Base-by-base conservation (phyloP, 2,888 invertebrate genomes). In the Sipha maydis region DNA sequence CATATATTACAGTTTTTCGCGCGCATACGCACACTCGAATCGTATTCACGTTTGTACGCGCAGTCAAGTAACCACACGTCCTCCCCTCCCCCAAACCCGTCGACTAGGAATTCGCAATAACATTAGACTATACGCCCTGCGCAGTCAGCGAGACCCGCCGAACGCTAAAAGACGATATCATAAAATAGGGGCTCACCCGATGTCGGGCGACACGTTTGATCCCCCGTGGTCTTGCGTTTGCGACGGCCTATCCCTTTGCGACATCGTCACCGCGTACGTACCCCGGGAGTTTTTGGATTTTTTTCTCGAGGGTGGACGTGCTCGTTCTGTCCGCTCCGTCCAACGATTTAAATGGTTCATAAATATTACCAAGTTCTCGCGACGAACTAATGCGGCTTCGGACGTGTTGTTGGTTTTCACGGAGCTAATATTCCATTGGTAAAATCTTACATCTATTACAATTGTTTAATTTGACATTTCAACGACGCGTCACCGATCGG, bases 151-250 rank as follows among this genome's bases (percentile, higher is more conserved):
- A 11, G n/a, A 2, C 11, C 28, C 28, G n/a, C 28, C 28, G n/a
- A 69, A 69, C 7, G 69, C 69, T 61, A 25, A 61, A 61, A 61
- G 61, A 61, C 69, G 69, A 69, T 69, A 28, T 77, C 77, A 54
- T 77, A 77, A 77, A 77, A 77, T 77, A 77, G 69, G 11, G n/a
- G 69, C 69, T 69, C 54, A 54, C 54, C 41, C 76, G 54, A n/a
- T 48, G 48, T 14, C 48, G 48, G 48, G 48, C 48, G 48, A 48
- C 48, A 11, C 38, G 38, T 41, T 34, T 75, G 7, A 61, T 61
- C 61, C 21, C 61, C 25, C 61, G 48, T 14, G 48, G 48, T 48
- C 8, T 7, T 48, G 48, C 14, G 48, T 48, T 14, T 14, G 48
- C 14, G 48, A 14, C 7, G 61, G 0, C 2, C 48, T 41, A 48